Evolutionary conservation across 2,888 invertebrate genomes (phyloP).

Genomic region (Bimastos eiseni): DNA sequence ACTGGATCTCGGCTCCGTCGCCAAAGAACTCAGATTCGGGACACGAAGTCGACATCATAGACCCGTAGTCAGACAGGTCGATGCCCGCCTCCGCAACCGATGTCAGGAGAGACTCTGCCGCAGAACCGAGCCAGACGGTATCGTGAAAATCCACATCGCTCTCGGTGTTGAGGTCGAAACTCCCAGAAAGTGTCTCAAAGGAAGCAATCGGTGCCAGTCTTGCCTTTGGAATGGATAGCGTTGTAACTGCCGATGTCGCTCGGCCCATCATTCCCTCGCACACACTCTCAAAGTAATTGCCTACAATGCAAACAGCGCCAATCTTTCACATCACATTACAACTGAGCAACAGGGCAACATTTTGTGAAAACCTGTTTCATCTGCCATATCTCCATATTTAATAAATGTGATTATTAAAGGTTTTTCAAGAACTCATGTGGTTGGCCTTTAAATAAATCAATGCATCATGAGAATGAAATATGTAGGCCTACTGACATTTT

Average conservation of each 20-base stretch:
- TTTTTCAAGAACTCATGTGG: no score
- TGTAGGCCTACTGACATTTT: no score
- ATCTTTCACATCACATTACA: no score
- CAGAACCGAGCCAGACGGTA: not conserved
- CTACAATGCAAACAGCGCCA: not conserved
- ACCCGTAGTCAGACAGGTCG: not conserved
- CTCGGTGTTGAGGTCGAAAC: conserved; percentile 27
- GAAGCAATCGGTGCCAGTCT: conserved; percentile 61
- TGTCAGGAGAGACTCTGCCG: not conserved
- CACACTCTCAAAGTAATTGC: not conserved
- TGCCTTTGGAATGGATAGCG: conserved; percentile 47
- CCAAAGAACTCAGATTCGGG: not conserved
- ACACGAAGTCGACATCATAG: not conserved
- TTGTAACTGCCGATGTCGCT: not conserved
- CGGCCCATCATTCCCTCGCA: conserved; percentile 8
- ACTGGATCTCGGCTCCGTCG: not conserved
- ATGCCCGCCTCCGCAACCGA: not conserved
- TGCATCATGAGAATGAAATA: no score
- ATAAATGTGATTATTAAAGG: no score
- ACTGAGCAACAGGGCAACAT: no score
- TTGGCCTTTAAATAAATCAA: no score
- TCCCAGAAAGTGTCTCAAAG: conserved; percentile 59
- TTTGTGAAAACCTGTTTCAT: no score
- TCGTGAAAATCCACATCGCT: not conserved
- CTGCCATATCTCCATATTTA: no score